Evolutionary conservation across 2,888 invertebrate genomes (phyloP).

Genomic region (Seira sanloemensis): DNA sequence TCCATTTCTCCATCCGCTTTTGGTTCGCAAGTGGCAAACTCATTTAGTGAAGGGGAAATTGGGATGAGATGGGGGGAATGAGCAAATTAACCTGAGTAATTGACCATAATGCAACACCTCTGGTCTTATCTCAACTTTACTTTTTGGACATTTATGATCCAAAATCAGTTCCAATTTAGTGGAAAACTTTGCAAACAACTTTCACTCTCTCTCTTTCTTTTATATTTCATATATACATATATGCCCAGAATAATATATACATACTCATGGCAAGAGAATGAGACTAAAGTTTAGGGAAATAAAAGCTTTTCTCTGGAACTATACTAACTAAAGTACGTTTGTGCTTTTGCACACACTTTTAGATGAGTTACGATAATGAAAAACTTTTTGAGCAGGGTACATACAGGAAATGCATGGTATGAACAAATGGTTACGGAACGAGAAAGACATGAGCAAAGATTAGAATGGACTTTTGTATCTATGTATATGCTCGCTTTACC

Average conservation of each 20-base stretch:
- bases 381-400: background rate
- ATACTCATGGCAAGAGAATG: background rate
- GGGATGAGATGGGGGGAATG: slow-evolving; percentile 35
- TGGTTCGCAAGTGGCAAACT: background rate
- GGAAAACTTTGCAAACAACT: slow-evolving; percentile 53
- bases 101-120: slow-evolving; percentile 63
- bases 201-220: background rate
- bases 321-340: background rate
- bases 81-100: slow-evolving; percentile 64
- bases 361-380: background rate
- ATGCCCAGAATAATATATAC: too few relatives aligned
- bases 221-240: too few relatives aligned
- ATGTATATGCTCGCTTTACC: too few relatives aligned
- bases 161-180: slow-evolving; percentile 56
- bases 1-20: background rate
- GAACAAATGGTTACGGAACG: background rate
- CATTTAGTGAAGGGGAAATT: background rate
- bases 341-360: background rate
- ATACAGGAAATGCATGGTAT: background rate
- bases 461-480: background rate
- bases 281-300: background rate
- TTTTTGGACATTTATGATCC: slow-evolving; percentile 59
- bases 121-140: slow-evolving; percentile 55
- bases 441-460: background rate
- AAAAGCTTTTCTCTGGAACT: background rate